phyloP scores from a whole-genome alignment of 2,797 vertebrate genomes.

The Thripadectes ignobilis region DNA sequence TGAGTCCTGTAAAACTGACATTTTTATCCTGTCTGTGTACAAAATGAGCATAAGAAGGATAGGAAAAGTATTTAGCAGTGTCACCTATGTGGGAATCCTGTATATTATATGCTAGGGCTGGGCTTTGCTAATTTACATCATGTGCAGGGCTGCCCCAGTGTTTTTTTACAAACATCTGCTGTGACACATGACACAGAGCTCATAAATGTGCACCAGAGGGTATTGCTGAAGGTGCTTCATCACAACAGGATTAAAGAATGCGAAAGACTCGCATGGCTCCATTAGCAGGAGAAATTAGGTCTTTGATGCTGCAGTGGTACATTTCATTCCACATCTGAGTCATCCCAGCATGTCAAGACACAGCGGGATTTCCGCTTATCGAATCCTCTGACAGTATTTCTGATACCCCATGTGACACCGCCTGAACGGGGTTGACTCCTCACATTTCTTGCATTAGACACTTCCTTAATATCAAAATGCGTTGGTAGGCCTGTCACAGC shows the following conservation, averaged over 20 bases:
- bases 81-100: not conserved
- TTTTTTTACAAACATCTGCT: not conserved
- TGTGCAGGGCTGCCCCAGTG: not conserved
- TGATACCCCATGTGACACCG: fast-evolving
- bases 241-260: not conserved
- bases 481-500: not conserved
- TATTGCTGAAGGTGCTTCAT: not conserved
- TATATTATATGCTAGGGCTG: not conserved
- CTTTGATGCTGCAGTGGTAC: not conserved
- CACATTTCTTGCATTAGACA: not conserved
- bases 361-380: not conserved
- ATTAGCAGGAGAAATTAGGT: not conserved
- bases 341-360: not conserved
- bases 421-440: not conserved
- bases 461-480: not conserved
- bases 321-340: not conserved
- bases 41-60: not conserved
- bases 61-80: not conserved
- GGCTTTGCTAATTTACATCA: not conserved
- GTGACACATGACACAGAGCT: not conserved
- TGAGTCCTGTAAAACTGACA: not conserved
- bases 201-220: not conserved
- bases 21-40: not conserved
- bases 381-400: not conserved
- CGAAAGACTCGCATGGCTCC: not conserved